These are phyloP conservation scores for Sebastiscus tertius DNA, from an alignment of 2,797 vertebrate genomes.

Conservation along the genomic window DNA sequence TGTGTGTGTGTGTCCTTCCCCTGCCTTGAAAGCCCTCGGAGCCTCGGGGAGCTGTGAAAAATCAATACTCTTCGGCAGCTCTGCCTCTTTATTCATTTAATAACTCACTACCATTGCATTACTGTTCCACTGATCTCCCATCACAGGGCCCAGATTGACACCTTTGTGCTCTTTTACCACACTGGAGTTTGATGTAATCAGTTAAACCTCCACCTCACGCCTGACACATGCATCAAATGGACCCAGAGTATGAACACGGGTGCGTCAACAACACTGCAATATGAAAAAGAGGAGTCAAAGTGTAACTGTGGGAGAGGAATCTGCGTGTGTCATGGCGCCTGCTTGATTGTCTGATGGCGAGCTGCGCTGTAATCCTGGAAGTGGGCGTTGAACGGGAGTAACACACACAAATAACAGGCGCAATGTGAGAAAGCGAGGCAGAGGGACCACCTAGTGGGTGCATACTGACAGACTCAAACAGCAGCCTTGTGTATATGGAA, in stretches of 20 bases:
- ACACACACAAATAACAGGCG: conserved; percentile 33
- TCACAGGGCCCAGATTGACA: conserved; percentile 84
- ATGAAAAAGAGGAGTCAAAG: conserved; percentile 82
- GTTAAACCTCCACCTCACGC: conserved; percentile 81
- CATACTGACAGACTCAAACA: conserved; percentile 13
- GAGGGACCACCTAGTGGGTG: conserved; percentile 30
- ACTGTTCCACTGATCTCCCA: conserved; percentile 86
- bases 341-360: conserved; percentile 39
- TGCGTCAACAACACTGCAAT: conserved; percentile 78
- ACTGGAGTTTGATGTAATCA: conserved; percentile 85
- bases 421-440: conserved; percentile 22
- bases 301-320: conserved; percentile 54
- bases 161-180: conserved; percentile 84
- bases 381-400: conserved; percentile 39
- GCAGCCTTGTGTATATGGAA: conserved; percentile 2
- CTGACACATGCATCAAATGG: conserved; percentile 82
- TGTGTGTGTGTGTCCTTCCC: conserved; percentile 73
- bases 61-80: conserved; percentile 88
- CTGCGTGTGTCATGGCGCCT: conserved; percentile 36
- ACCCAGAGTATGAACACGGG: conserved; percentile 76
- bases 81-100: conserved; percentile 88
- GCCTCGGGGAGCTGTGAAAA: conserved; percentile 86
- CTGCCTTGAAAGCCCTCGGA: conserved; percentile 84
- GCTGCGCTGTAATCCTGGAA: conserved; percentile 37
- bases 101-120: conserved; percentile 88